These are phyloP conservation scores for Muntiacus reevesi DNA, from an alignment of 2,113 vertebrate genomes.

Conservation along the genomic window DNA sequence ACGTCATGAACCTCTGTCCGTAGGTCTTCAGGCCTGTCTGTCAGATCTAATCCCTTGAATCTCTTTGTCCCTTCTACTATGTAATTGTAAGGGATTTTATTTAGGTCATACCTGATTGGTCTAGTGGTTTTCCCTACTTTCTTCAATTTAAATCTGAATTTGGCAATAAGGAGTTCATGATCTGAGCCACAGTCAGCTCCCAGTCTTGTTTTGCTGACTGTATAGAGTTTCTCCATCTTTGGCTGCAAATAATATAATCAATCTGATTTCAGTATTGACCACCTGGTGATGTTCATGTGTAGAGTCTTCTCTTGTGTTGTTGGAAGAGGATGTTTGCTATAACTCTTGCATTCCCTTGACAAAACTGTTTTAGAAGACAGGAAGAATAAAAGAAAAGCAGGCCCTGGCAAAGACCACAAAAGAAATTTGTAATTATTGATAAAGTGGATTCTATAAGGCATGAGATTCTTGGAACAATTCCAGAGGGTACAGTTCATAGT, in stretches of 20 bases:
- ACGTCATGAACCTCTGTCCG: fast-evolving
- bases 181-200: neutral
- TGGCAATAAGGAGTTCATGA: neutral
- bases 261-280: neutral
- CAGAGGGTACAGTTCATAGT: neutral
- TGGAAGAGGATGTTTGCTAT: neutral
- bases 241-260: neutral
- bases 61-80: neutral
- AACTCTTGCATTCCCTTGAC: neutral
- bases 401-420: fast-evolving
- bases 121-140: neutral
- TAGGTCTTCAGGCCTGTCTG: neutral
- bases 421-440: neutral
- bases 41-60: neutral
- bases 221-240: neutral
- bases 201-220: neutral
- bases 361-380: neutral
- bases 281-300: neutral
- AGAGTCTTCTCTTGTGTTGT: neutral
- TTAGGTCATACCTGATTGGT: neutral
- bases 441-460: neutral
- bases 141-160: neutral
- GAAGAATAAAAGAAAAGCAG: neutral
- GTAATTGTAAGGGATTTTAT: neutral
- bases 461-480: neutral